Evolutionary conservation across 2,113 vertebrate species (phyloP), one percentile per base, ranked within the genome.

Genomic region (Glaucidium brasilianum): DNA sequence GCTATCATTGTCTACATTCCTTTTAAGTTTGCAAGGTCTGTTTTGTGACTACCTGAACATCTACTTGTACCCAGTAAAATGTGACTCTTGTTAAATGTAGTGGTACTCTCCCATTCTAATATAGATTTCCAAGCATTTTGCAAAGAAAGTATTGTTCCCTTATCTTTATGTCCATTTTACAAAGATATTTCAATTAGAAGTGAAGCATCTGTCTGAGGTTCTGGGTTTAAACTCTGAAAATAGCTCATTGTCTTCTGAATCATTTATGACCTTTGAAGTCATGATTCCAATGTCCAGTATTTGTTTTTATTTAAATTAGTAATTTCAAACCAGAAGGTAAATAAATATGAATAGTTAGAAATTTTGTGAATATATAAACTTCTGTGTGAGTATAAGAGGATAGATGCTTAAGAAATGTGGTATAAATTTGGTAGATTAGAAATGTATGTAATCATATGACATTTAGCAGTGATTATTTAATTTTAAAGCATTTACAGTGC

Each of bases 391-490:
- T 55, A 10, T 49, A 37, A 68, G 49, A 87, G 21, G 16, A 60
- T 11, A 71, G 58, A 64, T 45, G 37, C 47, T 71, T 43, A 78
- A 76, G 55, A 68, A 93, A 63, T 19, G 3, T 39, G 35, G 17
- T 71, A 55, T 75, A 75, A 76, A 90, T 71, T 56, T 85, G 37
- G 41, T 63, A 92, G 60, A 59, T 79, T 49, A 88, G 73, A 85
- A 95, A 71, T 90, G 6, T 71, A 35, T 87, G 75, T 45, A 85
- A 67, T 93, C 49, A 78, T 30, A 76, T 82, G 68, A 91, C 25
- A 94, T 96, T 96, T 92, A 76, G 37, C 12, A 63, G 41, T 78
- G 37, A 97, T 94, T 96, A 88, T 69, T 94, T 92, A 81, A 96
- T 96, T 91, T 94, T 88, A 86, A 96, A 90, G 41, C 56, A 92